Evolutionary conservation across 2,113 vertebrate species (phyloP).

Genomic region (Hippolais icterina): DNA sequence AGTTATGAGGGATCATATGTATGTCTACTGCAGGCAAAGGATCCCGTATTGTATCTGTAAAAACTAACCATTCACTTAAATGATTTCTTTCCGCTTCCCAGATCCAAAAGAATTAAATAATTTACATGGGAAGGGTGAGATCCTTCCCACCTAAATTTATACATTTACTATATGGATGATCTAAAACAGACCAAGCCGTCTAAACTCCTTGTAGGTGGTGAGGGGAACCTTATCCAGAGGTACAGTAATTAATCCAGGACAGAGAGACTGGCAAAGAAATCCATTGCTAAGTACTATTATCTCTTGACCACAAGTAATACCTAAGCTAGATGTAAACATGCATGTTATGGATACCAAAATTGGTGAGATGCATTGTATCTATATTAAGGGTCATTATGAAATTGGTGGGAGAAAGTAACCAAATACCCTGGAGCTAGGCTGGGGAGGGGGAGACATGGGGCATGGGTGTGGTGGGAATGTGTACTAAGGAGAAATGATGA

Average conservation of each 20-base stretch:
- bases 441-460: fast-evolving
- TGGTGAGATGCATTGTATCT: not conserved
- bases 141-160: not conserved
- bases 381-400: not conserved
- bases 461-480: fast-evolving
- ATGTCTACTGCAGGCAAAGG: not conserved
- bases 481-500: not conserved
- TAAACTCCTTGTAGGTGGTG: not conserved
- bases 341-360: not conserved
- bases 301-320: not conserved
- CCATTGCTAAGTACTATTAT: not conserved
- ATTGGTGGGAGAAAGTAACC: not conserved
- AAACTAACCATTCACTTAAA: not conserved
- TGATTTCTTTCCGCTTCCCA: not conserved
- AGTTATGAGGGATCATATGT: not conserved
- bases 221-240: not conserved
- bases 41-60: not conserved
- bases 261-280: not conserved
- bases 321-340: not conserved
- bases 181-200: not conserved
- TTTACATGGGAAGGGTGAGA: not conserved
- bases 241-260: not conserved
- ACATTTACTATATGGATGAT: not conserved
- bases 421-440: not conserved
- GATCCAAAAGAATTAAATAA: not conserved